Evolutionary conservation across 1,140 invertebrate species (phyloP).

Genomic region (Himalopsyche phryganea): DNA sequence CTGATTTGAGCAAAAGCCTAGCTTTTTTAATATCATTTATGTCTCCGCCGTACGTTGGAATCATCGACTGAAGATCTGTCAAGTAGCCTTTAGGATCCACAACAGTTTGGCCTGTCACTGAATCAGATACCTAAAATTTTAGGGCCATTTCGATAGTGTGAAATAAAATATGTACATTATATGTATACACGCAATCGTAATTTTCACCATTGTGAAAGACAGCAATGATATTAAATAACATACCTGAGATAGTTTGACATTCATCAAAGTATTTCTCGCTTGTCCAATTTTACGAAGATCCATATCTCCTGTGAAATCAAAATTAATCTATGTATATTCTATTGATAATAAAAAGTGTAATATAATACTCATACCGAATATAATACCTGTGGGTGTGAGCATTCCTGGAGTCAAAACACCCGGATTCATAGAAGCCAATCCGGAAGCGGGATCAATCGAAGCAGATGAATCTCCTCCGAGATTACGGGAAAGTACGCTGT

Average conservation of each 20-base stretch:
- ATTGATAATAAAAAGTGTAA: no score
- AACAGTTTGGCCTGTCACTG: constrained; percentile 97
- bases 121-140: constrained; percentile 76
- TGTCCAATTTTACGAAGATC: constrained; percentile 99
- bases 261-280: constrained; percentile 99
- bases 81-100: constrained; percentile 99
- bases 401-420: constrained; percentile 75
- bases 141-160: no score
- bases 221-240: constrained; percentile 7
- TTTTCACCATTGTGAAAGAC: no score
- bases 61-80: constrained; percentile 98
- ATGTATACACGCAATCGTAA: no score
- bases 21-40: constrained; percentile 99
- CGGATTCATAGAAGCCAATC: constrained; percentile 80
- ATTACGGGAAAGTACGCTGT: constrained; percentile 91
- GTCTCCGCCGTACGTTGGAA: constrained; percentile 96
- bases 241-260: constrained; percentile 94
- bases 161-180: no score
- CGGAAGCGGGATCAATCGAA: constrained; percentile 81
- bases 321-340: no score
- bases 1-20: constrained; percentile 91
- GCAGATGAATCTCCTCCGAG: constrained; percentile 78
- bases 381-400: constrained; percentile 61
- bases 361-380: no score
- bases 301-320: constrained; percentile 84